Evolutionary conservation across 2,113 vertebrate genomes (phyloP).

Genomic region (Thermophis baileyi): DNA sequence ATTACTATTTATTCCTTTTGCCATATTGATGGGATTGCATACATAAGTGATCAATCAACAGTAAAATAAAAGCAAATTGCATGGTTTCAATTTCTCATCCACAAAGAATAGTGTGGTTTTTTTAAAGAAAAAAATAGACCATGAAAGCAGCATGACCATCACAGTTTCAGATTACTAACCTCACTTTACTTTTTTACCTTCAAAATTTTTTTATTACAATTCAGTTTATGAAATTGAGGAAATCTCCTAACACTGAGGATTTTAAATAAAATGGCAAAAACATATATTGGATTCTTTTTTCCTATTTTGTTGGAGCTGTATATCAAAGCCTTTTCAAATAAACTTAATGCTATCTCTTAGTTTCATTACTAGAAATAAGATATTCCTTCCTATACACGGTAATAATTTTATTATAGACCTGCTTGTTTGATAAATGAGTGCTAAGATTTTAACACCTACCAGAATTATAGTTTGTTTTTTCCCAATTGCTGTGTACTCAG

Average conservation of each 20-base stretch:
- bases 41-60: background rate
- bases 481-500: background rate
- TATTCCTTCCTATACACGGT: background rate
- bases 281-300: background rate
- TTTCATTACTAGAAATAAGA: background rate
- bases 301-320: background rate
- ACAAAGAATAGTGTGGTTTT: background rate
- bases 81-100: background rate
- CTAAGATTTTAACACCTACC: background rate
- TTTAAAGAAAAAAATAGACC: background rate
- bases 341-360: background rate
- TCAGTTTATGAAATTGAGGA: background rate
- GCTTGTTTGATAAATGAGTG: background rate
- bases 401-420: background rate
- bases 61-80: background rate
- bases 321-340: background rate
- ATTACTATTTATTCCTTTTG: background rate
- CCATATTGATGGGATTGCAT: background rate
- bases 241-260: background rate
- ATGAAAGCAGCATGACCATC: background rate
- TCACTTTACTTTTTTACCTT: background rate
- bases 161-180: background rate
- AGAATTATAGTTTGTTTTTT: background rate
- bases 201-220: background rate
- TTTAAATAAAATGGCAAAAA: background rate